phyloP scores from a whole-genome alignment of 2,888 invertebrate genomes.

The Aporophyla nigra region DNA sequence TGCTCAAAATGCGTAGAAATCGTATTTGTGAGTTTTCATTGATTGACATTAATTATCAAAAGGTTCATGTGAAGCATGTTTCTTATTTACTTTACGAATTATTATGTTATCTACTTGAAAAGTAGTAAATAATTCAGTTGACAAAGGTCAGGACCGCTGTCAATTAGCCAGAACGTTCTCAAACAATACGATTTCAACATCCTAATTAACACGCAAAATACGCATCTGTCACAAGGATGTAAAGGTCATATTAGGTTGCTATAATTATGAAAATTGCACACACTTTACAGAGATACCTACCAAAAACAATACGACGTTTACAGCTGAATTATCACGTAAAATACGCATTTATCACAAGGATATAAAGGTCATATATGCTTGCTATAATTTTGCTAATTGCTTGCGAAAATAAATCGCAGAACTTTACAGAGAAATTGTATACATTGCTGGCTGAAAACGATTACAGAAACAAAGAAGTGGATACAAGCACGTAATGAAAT shows the following conservation, averaged over 20 bases:
- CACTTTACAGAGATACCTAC: neutral
- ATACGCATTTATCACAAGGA: neutral
- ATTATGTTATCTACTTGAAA: constrained; percentile 3
- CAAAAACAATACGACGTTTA: neutral
- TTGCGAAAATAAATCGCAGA: neutral
- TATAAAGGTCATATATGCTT: neutral
- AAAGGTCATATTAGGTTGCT: neutral
- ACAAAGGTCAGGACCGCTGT: constrained; percentile 29
- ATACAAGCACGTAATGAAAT: constrained; percentile 25
- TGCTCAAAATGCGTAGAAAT: neutral
- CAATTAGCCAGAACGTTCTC: constrained; percentile 19
- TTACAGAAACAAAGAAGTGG: neutral
- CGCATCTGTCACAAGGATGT: constrained; percentile 1
- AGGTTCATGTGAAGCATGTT: neutral
- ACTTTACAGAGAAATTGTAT: neutral
- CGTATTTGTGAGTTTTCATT: too few species aligned
- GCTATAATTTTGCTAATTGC: neutral
- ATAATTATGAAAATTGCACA: neutral
- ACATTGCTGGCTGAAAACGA: constrained; percentile 10
- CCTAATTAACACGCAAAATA: constrained; percentile 14
- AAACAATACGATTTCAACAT: constrained; percentile 19
- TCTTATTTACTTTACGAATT: neutral
- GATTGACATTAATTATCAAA: neutral
- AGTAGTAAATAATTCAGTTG: constrained; percentile 10
- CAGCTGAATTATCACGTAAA: neutral